A percentile compares a stretch with the other conserved stretches of the same genome.
These are phyloP conservation scores for Acipenser oxyrinchus DNA, from an alignment of 2,797 vertebrate genomes.

Conservation along the genomic window DNA sequence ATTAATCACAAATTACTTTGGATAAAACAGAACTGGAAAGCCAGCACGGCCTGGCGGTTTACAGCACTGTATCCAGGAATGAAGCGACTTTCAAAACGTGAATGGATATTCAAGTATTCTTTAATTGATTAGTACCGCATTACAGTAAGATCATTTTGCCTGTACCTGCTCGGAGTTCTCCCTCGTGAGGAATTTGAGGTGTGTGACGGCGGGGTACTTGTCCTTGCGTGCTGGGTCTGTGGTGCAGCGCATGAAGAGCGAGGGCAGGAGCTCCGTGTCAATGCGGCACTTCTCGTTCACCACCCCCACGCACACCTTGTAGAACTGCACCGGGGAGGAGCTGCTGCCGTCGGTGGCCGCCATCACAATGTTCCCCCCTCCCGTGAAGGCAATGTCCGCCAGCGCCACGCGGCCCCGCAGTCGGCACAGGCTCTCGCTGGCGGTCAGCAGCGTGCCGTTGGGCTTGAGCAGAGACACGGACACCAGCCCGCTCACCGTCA, in stretches of 20 bases:
- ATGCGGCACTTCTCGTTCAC: conserved; percentile 95
- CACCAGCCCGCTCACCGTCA: conserved; percentile 88
- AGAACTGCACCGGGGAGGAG: conserved; percentile 89
- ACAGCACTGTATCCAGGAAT: too few species aligned
- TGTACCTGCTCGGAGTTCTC: conserved; percentile 95
- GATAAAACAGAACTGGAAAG: too few species aligned
- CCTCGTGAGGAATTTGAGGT: conserved; percentile 87
- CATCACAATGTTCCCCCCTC: conserved; percentile 92
- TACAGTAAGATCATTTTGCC: too few species aligned
- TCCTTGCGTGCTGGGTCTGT: conserved; percentile 80
- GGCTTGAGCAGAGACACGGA: conserved; percentile 88
- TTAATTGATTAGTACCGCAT: too few species aligned
- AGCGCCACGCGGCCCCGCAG: conserved; percentile 81
- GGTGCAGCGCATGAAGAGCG: conserved; percentile 93
- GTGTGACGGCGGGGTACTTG: conserved; percentile 85
- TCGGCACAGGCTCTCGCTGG: conserved; percentile 86
- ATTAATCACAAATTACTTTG: too few species aligned
- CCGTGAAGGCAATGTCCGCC: conserved; percentile 90
- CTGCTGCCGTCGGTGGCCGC: conserved; percentile 88
- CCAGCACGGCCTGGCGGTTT: too few species aligned
- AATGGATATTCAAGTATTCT: too few species aligned
- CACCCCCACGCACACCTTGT: conserved; percentile 92
- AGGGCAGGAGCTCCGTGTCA: conserved; percentile 88
- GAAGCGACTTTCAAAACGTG: too few species aligned
- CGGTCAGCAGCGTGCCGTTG: conserved; percentile 80